phyloP scores from a whole-genome alignment of 2,797 vertebrate species.

The Glossophaga mutica region DNA sequence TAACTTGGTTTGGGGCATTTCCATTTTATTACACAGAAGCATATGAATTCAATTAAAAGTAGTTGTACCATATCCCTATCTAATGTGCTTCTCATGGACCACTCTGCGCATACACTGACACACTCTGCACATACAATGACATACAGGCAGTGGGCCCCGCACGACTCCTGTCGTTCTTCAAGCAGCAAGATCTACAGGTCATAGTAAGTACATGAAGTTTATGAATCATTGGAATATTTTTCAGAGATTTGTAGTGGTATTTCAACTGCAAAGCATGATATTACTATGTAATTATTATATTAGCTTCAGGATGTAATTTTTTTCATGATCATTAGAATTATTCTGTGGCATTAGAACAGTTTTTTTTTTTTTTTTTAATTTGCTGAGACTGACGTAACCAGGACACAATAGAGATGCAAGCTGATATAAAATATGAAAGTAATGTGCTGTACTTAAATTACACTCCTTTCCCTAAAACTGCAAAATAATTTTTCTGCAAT shows the following conservation, averaged over 20 bases:
- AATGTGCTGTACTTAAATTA: constrained; percentile 33
- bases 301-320: constrained; percentile 42
- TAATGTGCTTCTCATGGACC: constrained; percentile 64
- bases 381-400: constrained; percentile 59
- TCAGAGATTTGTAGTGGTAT: constrained; percentile 59
- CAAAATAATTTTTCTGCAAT: neutral
- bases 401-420: neutral
- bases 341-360: constrained; percentile 21
- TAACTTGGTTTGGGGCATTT: constrained; percentile 60
- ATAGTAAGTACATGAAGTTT: constrained; percentile 41
- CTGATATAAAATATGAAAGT: constrained; percentile 57
- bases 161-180: constrained; percentile 40
- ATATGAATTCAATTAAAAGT: constrained; percentile 67
- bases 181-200: constrained; percentile 21
- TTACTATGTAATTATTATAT: constrained; percentile 34
- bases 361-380: neutral
- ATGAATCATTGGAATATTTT: constrained; percentile 59
- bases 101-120: constrained; percentile 51
- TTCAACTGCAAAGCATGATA: constrained; percentile 40
- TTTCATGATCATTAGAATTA: constrained; percentile 55
- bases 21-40: constrained; percentile 54
- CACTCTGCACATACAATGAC: constrained; percentile 53
- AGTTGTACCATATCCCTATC: constrained; percentile 53
- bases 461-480: constrained; percentile 30
- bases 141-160: constrained; percentile 46